These are phyloP conservation scores for Brachyopa scutellaris DNA, from an alignment of 2,888 invertebrate species.

Conservation along the genomic window DNA sequence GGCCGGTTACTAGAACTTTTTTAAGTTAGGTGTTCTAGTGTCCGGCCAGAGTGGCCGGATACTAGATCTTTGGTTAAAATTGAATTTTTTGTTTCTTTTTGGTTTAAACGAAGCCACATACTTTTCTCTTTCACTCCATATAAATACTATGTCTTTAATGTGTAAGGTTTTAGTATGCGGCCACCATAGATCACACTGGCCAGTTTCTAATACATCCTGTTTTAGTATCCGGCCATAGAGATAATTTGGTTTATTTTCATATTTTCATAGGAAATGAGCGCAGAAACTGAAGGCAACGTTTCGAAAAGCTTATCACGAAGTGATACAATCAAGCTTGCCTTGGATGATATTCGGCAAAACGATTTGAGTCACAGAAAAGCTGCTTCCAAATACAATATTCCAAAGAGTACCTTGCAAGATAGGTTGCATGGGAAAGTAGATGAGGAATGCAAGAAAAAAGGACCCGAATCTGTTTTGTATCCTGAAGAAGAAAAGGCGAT, in stretches of 20 bases:
- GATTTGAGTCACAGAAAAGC: not conserved
- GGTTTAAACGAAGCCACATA: not conserved
- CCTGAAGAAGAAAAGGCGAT: not conserved
- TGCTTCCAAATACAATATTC: not conserved
- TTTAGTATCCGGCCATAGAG: not conserved
- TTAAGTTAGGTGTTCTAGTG: too few relatives aligned
- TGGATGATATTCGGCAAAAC: not conserved
- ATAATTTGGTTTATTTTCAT: not conserved
- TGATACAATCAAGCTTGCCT: not conserved
- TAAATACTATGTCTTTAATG: not conserved
- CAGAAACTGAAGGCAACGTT: not conserved
- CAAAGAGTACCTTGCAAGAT: not conserved
- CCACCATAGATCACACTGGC: not conserved
- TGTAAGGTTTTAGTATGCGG: not conserved
- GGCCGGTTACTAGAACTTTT: too few relatives aligned
- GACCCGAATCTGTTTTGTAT: too few relatives aligned
- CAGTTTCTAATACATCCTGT: too few relatives aligned
- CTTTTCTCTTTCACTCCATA: not conserved
- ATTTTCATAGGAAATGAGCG: not conserved
- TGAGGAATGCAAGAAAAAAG: not conserved
- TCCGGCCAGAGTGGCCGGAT: too few relatives aligned
- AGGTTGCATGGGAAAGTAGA: constrained; percentile 1
- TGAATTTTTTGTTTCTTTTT: not conserved
- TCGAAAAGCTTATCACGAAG: not conserved
- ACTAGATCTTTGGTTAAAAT: constrained; percentile 2